A percentile compares a stretch with the other conserved stretches of the same genome.
These are phyloP conservation scores for Glareola pratincola DNA, from an alignment of 2,113 vertebrate species.

Conservation along the genomic window DNA sequence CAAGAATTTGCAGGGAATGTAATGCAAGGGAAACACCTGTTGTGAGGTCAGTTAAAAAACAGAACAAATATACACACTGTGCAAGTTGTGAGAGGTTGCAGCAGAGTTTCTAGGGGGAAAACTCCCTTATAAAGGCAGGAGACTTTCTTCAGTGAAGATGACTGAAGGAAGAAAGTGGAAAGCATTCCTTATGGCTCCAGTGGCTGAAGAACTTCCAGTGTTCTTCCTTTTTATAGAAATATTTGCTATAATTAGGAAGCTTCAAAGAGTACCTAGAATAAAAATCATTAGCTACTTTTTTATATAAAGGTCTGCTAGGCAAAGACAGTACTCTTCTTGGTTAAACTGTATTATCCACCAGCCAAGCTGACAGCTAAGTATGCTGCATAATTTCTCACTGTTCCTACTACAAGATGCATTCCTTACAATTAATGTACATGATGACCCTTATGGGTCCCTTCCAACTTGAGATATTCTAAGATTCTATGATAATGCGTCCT, in stretches of 20 bases:
- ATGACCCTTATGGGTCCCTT: neutral
- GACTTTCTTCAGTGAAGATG: neutral
- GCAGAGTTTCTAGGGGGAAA: neutral
- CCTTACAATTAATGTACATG: neutral
- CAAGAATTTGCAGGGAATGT: conserved; percentile 3
- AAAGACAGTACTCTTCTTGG: neutral
- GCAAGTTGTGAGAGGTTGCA: neutral
- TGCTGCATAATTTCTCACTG: neutral
- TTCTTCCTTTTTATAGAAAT: neutral
- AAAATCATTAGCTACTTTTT: neutral
- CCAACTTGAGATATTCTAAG: neutral
- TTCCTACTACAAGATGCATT: neutral
- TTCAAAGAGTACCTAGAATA: neutral
- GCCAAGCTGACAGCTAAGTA: neutral
- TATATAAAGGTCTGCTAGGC: neutral
- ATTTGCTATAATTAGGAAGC: neutral
- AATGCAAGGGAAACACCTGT: conserved; percentile 55
- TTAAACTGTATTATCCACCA: neutral
- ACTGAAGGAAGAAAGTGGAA: neutral
- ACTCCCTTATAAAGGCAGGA: conserved; percentile 3
- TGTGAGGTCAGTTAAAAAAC: conserved; percentile 5
- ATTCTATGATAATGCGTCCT: neutral
- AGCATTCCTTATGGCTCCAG: neutral
- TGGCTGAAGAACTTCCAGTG: neutral
- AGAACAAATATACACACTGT: neutral